phyloP scores from a whole-genome alignment of 2,888 invertebrate species.

The Yponomeuta plumbellus region DNA sequence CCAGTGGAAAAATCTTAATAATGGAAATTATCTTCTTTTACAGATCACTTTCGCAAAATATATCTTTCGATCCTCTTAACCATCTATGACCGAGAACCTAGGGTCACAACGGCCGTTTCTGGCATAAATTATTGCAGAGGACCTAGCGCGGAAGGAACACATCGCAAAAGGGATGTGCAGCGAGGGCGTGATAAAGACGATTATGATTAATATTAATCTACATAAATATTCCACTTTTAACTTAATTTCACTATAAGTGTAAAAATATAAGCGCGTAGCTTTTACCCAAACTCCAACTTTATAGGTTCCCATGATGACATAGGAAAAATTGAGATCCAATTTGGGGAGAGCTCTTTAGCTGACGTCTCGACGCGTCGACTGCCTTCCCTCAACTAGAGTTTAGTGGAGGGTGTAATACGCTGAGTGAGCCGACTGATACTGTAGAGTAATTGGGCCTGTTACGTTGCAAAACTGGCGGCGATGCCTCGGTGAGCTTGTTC shows the following conservation, averaged over 20 bases:
- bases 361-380: neutral
- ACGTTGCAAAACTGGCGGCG: neutral
- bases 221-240: neutral
- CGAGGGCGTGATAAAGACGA: too few species aligned
- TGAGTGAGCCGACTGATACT: neutral
- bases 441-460: neutral
- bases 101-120: too few species aligned
- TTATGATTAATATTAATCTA: neutral
- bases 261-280: neutral
- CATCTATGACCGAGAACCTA: too few species aligned
- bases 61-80: too few species aligned
- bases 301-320: conserved; percentile 2
- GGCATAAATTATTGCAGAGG: too few species aligned
- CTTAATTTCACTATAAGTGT: neutral
- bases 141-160: too few species aligned
- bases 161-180: too few species aligned
- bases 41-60: too few species aligned
- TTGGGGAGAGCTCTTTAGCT: neutral
- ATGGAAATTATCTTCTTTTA: too few species aligned
- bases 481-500: neutral
- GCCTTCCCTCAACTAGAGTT: neutral
- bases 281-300: neutral
- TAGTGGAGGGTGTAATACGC: conserved; percentile 2
- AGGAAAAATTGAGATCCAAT: conserved; percentile 3
- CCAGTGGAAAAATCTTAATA: too few species aligned